Evolutionary conservation across 2,797 vertebrate genomes (phyloP).

Genomic region (Labroides dimidiatus): DNA sequence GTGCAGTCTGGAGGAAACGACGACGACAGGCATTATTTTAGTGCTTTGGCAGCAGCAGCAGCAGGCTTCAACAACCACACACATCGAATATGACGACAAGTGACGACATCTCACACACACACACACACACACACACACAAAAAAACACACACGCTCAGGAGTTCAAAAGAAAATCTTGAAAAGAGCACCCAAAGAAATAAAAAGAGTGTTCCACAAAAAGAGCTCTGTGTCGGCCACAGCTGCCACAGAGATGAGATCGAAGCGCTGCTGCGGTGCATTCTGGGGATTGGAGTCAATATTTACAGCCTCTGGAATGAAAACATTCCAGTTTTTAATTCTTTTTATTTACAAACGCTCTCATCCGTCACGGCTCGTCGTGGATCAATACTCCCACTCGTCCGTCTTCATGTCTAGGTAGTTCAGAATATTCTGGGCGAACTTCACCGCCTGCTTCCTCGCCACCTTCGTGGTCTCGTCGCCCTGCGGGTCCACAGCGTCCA

Average conservation of each 20-base stretch:
- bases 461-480: slow-evolving; percentile 91
- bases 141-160: slow-evolving; percentile 24
- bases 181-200: slow-evolving; percentile 40
- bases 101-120: slow-evolving; percentile 21
- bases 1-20: slow-evolving; percentile 33
- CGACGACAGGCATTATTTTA: slow-evolving; percentile 49
- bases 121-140: slow-evolving; percentile 12
- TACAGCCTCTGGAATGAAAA: slow-evolving; percentile 68
- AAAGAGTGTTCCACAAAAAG: slow-evolving; percentile 58
- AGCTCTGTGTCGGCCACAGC: slow-evolving; percentile 60
- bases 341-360: slow-evolving; percentile 62
- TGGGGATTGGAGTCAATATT: slow-evolving; percentile 73
- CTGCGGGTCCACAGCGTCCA: slow-evolving; percentile 95
- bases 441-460: slow-evolving; percentile 96
- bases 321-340: slow-evolving; percentile 30
- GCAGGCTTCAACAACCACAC: slow-evolving; percentile 64
- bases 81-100: slow-evolving; percentile 25
- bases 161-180: slow-evolving; percentile 54
- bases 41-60: slow-evolving; percentile 72
- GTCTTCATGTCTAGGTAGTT: slow-evolving; percentile 98
- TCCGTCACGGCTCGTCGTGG: not conserved
- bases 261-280: slow-evolving; percentile 78
- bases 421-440: slow-evolving; percentile 96
- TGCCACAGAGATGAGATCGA: slow-evolving; percentile 62
- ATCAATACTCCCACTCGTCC: slow-evolving; percentile 96